These are phyloP conservation scores for Alectura lathami DNA, from an alignment of 2,113 vertebrate genomes.

Conservation along the genomic window DNA sequence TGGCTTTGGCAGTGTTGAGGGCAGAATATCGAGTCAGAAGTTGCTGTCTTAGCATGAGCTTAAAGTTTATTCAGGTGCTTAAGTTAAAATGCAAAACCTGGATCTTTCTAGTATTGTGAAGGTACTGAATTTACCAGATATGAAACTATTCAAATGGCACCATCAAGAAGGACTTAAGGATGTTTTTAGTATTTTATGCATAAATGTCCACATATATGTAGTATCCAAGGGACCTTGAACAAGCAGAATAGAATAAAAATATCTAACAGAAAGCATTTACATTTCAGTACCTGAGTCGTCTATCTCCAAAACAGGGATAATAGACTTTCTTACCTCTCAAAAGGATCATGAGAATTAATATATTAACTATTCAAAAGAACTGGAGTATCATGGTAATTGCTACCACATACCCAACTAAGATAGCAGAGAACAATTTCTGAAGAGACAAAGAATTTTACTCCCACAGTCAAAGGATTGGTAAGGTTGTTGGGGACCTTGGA, in stretches of 20 bases:
- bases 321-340: slow-evolving; percentile 35
- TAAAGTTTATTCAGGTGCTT: neutral
- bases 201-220: neutral
- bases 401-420: slow-evolving; percentile 40
- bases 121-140: neutral
- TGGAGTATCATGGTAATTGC: slow-evolving; percentile 47
- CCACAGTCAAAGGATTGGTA: neutral
- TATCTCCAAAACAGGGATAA: slow-evolving; percentile 29
- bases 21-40: neutral
- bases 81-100: neutral
- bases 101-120: neutral
- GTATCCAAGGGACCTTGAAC: neutral
- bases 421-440: slow-evolving; percentile 44
- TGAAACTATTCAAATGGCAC: neutral
- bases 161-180: neutral
- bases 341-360: slow-evolving; percentile 53
- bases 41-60: neutral
- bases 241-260: neutral
- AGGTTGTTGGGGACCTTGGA: neutral
- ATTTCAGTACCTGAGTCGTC: slow-evolving; percentile 6
- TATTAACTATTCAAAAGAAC: slow-evolving; percentile 28
- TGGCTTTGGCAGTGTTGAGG: neutral
- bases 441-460: slow-evolving; percentile 27
- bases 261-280: slow-evolving; percentile 21
- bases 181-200: neutral